Conservation (phyloP, 1,140 invertebrate genomes). For the Daktulosphaira vitifoliae region DNA sequence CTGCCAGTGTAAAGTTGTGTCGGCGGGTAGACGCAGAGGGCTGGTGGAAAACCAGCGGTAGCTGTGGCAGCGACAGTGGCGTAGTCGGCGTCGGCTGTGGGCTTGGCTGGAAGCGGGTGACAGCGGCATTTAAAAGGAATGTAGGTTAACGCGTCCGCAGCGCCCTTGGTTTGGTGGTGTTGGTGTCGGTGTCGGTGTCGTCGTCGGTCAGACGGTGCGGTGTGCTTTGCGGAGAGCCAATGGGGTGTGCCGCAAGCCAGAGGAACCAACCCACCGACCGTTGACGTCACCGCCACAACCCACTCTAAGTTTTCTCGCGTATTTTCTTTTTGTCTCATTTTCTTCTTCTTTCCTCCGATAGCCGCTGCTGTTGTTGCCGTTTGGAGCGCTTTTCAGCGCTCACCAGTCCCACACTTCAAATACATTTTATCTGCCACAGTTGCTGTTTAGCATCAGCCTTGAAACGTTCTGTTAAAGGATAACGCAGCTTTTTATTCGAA, state of each 20-base stretch:
- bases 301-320: constrained; percentile 29
- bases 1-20: background rate
- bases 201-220: constrained; percentile 36
- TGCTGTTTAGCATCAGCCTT: too few relatives aligned
- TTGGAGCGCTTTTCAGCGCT: background rate
- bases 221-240: constrained; percentile 40
- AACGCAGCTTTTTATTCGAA: too few relatives aligned
- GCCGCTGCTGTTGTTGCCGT: background rate
- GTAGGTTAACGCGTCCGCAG: constrained; percentile 29
- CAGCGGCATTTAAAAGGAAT: constrained; percentile 10
- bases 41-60: background rate
- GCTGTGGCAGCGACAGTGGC: background rate
- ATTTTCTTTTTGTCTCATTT: constrained; percentile 31
- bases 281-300: constrained; percentile 30
- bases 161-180: constrained; percentile 26
- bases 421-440: background rate
- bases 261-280: constrained; percentile 27
- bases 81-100: background rate
- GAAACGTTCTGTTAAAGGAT: too few relatives aligned
- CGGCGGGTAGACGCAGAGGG: background rate
- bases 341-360: background rate
- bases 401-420: background rate
- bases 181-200: constrained; percentile 31
- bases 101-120: background rate
- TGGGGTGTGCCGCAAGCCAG: constrained; percentile 38